Conservation (phyloP, 2,888 invertebrate species). For the Papilio protenor region DNA sequence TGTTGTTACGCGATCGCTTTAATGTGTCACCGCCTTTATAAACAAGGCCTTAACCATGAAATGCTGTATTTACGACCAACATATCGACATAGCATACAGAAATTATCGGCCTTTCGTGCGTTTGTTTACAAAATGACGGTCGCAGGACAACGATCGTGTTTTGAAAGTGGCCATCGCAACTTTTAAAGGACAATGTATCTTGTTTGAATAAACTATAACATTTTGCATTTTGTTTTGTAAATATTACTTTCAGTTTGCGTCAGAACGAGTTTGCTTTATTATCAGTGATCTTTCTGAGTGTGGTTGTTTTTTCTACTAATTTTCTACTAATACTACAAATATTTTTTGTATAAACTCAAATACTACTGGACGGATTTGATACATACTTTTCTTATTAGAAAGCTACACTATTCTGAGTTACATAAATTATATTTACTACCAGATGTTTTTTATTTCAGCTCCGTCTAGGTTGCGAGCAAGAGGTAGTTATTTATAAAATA, state of each 20-base stretch:
- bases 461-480: too few relatives aligned
- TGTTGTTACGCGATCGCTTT: not conserved
- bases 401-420: too few relatives aligned
- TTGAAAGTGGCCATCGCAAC: slow-evolving; percentile 27
- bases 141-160: slow-evolving; percentile 21
- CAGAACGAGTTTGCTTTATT: not conserved
- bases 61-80: slow-evolving; percentile 23
- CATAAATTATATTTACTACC: too few relatives aligned
- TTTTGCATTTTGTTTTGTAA: slow-evolving; percentile 33
- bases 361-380: too few relatives aligned
- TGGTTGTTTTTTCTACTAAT: not conserved
- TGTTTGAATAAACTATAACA: slow-evolving; percentile 24
- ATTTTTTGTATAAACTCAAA: too few relatives aligned
- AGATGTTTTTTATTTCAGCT: too few relatives aligned
- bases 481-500: too few relatives aligned
- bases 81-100: slow-evolving; percentile 13
- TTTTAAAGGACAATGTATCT: slow-evolving; percentile 31
- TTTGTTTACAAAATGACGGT: slow-evolving; percentile 18
- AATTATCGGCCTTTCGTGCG: not conserved
- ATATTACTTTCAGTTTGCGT: not conserved
- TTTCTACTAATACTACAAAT: not conserved
- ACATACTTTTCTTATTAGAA: too few relatives aligned
- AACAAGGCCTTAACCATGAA: slow-evolving; percentile 27
- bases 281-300: not conserved
- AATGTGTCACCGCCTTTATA: slow-evolving; percentile 17